Evolutionary conservation across 2,113 vertebrate species (phyloP), one percentile per base, ranked within the genome.

Genomic region (Gobius niger): DNA sequence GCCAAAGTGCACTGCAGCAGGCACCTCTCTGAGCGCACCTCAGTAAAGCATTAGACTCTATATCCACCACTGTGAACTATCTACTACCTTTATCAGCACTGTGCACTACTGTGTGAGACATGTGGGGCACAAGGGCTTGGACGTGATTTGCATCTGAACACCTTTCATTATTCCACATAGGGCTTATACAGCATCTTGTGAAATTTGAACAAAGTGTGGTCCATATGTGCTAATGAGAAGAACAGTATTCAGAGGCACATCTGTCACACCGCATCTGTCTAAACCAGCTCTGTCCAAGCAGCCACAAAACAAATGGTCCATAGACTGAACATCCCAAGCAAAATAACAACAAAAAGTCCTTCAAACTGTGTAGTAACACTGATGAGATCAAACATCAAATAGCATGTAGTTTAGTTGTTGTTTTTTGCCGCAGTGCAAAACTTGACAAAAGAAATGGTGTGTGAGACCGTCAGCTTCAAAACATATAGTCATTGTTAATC

Each of bases 171-270:
- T 6, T 14, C 4, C 47, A 50, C 10, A n/a, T 15, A 6, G 13
- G 47, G 47, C 12, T 49, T 13, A 11, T 1, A 10, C 6, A 50
- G 47, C 13, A 6, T 50, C 47, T 50, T 50, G 47, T 19, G 70
- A 63, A 75, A 82, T 73, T 78, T 84, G 74, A 82, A 84, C 67
- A 47, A 74, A 73, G 85, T 68, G 62, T 75, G 83, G 83, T 87
- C 86, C 87, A 80, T 85, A 82, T 70, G 81, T 89, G 81, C 88
- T 84, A 82, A 80, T 72, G 42, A 64, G 67, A 76, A 44, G 82
- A 52, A 72, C 72, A 77, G 85, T 86, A 85, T 87, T 46, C 72
- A 77, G 79, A 81, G 76, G 69, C 15, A 84, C 83, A 85, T 72
- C 65, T 82, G 67, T 67, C 71, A 72, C 76, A 73, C 50, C 69